Percentiles rank a stretch among this genome's conserved stretches.
phyloP scores from a whole-genome alignment of 2,888 invertebrate genomes.

The Napeogenes sylphis region DNA sequence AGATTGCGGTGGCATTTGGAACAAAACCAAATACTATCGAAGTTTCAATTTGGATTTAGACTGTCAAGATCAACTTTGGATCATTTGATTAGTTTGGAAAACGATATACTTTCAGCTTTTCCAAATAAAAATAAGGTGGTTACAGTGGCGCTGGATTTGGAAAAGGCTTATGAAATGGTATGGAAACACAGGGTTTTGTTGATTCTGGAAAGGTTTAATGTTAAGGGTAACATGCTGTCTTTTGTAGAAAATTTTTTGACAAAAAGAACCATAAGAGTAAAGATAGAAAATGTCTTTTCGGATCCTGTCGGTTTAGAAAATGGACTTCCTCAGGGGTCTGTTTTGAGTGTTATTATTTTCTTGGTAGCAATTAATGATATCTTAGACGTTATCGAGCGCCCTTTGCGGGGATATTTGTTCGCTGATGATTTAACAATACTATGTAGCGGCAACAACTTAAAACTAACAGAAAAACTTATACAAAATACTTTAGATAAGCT shows the following conservation, averaged over 20 bases:
- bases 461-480: conserved; percentile 16
- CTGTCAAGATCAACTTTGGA: conserved; percentile 26
- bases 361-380: conserved; percentile 24
- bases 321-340: conserved; percentile 22
- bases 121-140: conserved; percentile 21
- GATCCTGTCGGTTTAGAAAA: conserved; percentile 13
- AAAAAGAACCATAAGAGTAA: conserved; percentile 19
- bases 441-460: conserved; percentile 12
- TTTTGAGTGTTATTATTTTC: conserved; percentile 25
- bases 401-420: conserved; percentile 21
- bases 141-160: conserved; percentile 24
- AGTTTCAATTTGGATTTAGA: conserved; percentile 26
- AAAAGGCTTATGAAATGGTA: conserved; percentile 29
- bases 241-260: conserved; percentile 18
- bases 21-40: conserved; percentile 1
- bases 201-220: conserved; percentile 9
- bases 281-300: conserved; percentile 12
- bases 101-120: conserved; percentile 22
- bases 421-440: conserved; percentile 22
- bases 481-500: conserved; percentile 24
- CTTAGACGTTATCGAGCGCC: conserved; percentile 13
- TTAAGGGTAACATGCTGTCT: conserved; percentile 18
- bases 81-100: conserved; percentile 20
- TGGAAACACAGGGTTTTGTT: conserved; percentile 27
- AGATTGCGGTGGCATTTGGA: conserved; percentile 24